Base-by-base conservation (phyloP, 2,113 vertebrate species). In the Potamarius usumacintae region DNA sequence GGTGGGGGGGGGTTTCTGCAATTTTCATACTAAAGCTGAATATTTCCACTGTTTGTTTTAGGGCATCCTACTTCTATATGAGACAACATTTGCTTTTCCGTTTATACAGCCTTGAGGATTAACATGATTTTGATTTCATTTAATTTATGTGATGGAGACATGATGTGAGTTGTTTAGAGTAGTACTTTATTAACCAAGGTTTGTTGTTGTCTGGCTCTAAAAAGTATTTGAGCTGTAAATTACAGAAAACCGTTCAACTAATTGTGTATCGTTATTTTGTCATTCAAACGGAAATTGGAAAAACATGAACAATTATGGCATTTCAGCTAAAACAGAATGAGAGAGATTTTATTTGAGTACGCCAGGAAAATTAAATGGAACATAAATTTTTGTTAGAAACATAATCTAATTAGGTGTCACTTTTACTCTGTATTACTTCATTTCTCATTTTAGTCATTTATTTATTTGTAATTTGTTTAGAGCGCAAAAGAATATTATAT, bases 401-500 rank as follows among this genome's bases (percentile, higher is more conserved):
- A 50, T 22, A 22, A 50, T 48, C 42, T 3, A 20, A 48, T 15
- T 72, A 42, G 30, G 15, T 0, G 7, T 42, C 27, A 6, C 34
- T 14, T 71, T 30, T 15, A 71, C n/a, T 4, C 63, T 5, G n/a
- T 67, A 11, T 12, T 42, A 42, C 34, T 42, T 42, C 10, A 42
- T 42, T 42, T 42, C 34, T 42, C 34, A 42, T 42, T 42, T 42
- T 42, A 42, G 34, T 42, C 34, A 42, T 65, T n/a, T 8, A n/a
- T 27, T 67, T 67, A 34, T 63, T 30, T 69, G 12, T 15, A 34
- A 48, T 62, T 72, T 50, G 58, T 84, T 50, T 76, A 11, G 48
- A 78, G 25, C 42, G 57, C 78, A 50, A 69, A 84, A 86, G 69
- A 87, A 67, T 85, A 48, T 69, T 80, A 81, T 42, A 55, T 81